These are phyloP conservation scores for Strix aluco DNA, from an alignment of 2,113 vertebrate species.

Conservation along the genomic window DNA sequence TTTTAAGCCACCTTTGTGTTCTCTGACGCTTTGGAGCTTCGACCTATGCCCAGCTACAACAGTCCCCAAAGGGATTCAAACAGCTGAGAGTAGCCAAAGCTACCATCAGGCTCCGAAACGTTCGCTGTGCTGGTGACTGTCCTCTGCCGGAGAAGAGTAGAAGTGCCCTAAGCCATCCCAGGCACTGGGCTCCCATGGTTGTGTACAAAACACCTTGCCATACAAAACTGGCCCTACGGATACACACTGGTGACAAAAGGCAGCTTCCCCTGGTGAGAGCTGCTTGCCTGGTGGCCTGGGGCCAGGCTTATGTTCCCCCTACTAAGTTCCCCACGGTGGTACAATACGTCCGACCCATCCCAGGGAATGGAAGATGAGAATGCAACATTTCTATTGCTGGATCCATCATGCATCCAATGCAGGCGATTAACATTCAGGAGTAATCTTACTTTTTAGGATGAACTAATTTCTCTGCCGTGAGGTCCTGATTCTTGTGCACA, in stretches of 20 bases:
- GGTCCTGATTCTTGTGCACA: background rate
- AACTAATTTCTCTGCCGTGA: background rate
- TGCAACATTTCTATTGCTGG: background rate
- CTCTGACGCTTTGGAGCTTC: background rate
- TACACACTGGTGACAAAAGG: background rate
- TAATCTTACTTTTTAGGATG: background rate
- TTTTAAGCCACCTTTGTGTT: background rate
- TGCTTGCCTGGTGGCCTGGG: background rate
- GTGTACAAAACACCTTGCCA: background rate
- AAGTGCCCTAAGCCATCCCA: background rate
- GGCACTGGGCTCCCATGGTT: background rate
- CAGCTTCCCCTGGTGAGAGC: background rate
- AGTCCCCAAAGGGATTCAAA: background rate
- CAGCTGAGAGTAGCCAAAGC: background rate
- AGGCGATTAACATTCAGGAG: background rate
- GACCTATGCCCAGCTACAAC: background rate
- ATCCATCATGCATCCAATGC: background rate
- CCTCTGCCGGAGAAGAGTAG: background rate
- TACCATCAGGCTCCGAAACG: fast-evolving
- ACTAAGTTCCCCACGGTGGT: background rate
- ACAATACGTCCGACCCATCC: background rate
- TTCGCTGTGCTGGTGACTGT: background rate
- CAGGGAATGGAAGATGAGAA: background rate
- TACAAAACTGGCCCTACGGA: background rate
- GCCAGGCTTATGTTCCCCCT: background rate